A percentile compares a stretch with the other conserved stretches of the same genome.
Evolutionary conservation across 2,113 vertebrate genomes (phyloP).

Genomic region (Eclectus roratus): DNA sequence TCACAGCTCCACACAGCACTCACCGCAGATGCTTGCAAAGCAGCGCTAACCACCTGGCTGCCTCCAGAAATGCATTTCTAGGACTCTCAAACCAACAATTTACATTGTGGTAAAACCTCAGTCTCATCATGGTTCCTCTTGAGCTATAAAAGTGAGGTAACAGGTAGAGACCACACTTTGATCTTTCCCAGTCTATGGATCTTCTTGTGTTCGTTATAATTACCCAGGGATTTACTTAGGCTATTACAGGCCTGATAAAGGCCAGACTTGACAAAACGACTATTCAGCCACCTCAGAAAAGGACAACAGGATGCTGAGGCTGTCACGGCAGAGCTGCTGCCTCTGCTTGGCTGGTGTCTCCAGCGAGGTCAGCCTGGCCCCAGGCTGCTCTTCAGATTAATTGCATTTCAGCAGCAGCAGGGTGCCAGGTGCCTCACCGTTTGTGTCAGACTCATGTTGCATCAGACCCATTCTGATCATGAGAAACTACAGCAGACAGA

Average conservation of each 20-base stretch:
- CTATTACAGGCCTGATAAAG: background rate
- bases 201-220: background rate
- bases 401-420: background rate
- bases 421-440: background rate
- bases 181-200: background rate
- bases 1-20: background rate
- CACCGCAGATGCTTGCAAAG: background rate
- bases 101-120: background rate
- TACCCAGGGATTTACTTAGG: background rate
- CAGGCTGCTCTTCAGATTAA: background rate
- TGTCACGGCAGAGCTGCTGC: background rate
- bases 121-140: background rate
- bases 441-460: background rate
- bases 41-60: background rate
- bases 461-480: background rate
- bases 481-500: background rate
- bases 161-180: background rate
- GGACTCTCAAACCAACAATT: background rate
- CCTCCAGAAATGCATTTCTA: background rate
- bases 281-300: background rate
- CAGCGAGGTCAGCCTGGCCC: background rate
- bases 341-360: background rate
- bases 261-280: background rate
- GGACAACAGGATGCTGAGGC: background rate
- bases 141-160: background rate